These are phyloP conservation scores for Peromyscus aztecus DNA, from an alignment of 2,797 vertebrate genomes.

Conservation along the genomic window DNA sequence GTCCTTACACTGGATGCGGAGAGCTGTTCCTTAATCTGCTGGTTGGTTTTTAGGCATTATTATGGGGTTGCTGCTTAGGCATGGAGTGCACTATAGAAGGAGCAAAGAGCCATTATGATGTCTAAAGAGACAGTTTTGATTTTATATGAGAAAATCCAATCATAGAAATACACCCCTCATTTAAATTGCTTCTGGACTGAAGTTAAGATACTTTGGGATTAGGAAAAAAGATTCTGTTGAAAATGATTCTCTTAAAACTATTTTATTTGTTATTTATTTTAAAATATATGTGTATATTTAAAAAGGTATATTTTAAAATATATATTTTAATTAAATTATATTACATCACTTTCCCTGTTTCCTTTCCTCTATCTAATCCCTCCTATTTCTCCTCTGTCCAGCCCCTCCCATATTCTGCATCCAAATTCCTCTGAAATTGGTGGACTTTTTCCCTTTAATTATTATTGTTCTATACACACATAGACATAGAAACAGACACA, in stretches of 20 bases:
- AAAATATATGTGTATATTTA: neutral
- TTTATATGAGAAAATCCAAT: neutral
- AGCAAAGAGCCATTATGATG: neutral
- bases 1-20: neutral
- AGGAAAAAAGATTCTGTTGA: constrained; percentile 43
- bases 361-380: neutral
- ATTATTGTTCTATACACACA: neutral
- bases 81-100: neutral
- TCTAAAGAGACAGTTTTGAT: neutral
- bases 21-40: neutral
- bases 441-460: neutral
- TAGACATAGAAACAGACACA: neutral
- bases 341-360: neutral
- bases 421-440: neutral
- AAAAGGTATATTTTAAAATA: neutral
- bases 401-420: neutral
- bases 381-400: neutral
- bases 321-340: neutral
- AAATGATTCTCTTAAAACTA: constrained; percentile 1
- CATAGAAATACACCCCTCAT: neutral
- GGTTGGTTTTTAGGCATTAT: neutral
- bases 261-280: neutral
- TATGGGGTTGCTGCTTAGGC: neutral
- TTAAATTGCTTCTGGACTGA: constrained; percentile 50
- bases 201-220: constrained; percentile 39